These are phyloP conservation scores for Panonychus citri DNA, from an alignment of 1,140 invertebrate species.

Conservation along the genomic window DNA sequence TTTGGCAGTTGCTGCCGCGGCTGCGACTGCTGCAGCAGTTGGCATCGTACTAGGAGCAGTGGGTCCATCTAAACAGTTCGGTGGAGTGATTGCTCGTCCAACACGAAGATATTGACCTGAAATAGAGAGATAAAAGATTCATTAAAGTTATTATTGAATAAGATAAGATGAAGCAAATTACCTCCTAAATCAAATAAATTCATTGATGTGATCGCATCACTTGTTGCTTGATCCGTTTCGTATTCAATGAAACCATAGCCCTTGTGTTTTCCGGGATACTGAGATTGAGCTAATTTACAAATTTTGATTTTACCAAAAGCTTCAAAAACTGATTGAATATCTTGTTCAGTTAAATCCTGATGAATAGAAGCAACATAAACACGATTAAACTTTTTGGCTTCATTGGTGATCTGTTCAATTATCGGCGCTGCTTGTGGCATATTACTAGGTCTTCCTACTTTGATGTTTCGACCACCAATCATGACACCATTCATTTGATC, in stretches of 20 bases:
- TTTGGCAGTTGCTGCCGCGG: slow-evolving; percentile 90
- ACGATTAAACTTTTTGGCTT: slow-evolving; percentile 89
- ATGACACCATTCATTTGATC: slow-evolving; percentile 99
- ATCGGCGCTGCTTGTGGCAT: slow-evolving; percentile 98
- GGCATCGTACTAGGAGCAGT: slow-evolving; percentile 32
- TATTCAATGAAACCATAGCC: slow-evolving; percentile 99
- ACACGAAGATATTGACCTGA: slow-evolving; percentile 84
- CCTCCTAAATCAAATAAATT: slow-evolving; percentile 96
- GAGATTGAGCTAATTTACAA: slow-evolving; percentile 54
- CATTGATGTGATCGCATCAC: slow-evolving; percentile 95
- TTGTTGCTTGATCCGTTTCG: slow-evolving; percentile 66
- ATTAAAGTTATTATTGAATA: no score
- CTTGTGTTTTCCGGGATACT: slow-evolving; percentile 60
- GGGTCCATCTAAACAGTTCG: slow-evolving; percentile 45
- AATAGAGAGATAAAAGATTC: no score
- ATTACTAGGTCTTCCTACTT: slow-evolving; percentile 86
- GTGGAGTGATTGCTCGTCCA: slow-evolving; percentile 36
- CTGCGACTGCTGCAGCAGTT: slow-evolving; percentile 77
- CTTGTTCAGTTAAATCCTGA: slow-evolving; percentile 82
- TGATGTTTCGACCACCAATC: slow-evolving; percentile 83
- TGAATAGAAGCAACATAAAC: slow-evolving; percentile 96
- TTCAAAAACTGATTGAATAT: slow-evolving; percentile 97
- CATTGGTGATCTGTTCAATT: slow-evolving; percentile 93
- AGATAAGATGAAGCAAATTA: no score
- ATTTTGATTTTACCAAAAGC: slow-evolving; percentile 91